phyloP scores from a whole-genome alignment of 2,888 invertebrate genomes.

The Dasypogon diadema region DNA sequence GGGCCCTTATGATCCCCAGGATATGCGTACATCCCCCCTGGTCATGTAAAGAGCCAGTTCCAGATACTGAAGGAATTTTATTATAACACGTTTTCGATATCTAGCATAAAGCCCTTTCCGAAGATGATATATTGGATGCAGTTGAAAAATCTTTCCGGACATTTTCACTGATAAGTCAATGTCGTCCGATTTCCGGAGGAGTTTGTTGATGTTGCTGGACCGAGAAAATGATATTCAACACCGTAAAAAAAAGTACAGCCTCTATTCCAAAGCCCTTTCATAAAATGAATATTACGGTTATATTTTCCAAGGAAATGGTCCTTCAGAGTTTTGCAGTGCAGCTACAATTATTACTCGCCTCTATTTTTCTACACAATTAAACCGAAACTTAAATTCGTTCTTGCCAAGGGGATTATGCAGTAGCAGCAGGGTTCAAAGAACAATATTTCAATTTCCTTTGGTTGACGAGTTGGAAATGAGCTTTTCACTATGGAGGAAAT shows the following conservation, averaged over 20 bases:
- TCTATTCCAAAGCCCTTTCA: background rate
- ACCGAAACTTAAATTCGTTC: slow-evolving; percentile 32
- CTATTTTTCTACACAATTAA: slow-evolving; percentile 19
- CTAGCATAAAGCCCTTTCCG: slow-evolving; percentile 28
- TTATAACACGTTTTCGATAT: slow-evolving; percentile 50
- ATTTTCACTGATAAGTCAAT: slow-evolving; percentile 41
- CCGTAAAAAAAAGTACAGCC: slow-evolving; percentile 21
- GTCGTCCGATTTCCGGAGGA: slow-evolving; percentile 14
- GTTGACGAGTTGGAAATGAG: slow-evolving; percentile 31
- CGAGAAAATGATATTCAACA: slow-evolving; percentile 31
- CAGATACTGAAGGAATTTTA: slow-evolving; percentile 37
- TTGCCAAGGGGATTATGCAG: background rate
- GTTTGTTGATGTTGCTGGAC: slow-evolving; percentile 29
- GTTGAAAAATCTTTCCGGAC: slow-evolving; percentile 49
- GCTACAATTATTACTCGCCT: background rate
- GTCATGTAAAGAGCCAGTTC: slow-evolving; percentile 29
- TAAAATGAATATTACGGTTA: background rate
- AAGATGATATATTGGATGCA: slow-evolving; percentile 45
- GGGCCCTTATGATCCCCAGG: background rate
- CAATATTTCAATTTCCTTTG: slow-evolving; percentile 23
- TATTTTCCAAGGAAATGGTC: background rate
- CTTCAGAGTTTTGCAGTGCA: background rate
- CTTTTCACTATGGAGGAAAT: slow-evolving; percentile 2
- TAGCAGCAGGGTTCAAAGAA: background rate
- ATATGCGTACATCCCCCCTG: slow-evolving; percentile 23